Evolutionary conservation across 2,888 invertebrate species (phyloP).

Genomic region (Diarsia dahlii): DNA sequence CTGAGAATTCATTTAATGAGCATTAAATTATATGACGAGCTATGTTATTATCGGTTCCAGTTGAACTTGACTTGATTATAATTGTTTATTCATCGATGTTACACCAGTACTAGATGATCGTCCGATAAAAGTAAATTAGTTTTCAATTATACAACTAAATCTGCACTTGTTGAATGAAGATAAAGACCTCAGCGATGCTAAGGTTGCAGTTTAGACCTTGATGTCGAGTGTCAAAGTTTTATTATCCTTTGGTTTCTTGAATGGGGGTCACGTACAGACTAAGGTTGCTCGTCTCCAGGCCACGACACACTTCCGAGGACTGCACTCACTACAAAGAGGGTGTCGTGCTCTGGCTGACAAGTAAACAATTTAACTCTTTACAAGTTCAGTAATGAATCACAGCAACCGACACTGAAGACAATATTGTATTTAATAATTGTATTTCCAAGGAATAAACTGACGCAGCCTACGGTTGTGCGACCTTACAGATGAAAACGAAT

Average conservation of each 20-base stretch:
- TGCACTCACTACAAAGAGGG: constrained; percentile 34
- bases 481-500: constrained; percentile 52
- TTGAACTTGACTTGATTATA: constrained; percentile 83
- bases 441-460: constrained; percentile 55
- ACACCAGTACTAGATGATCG: constrained; percentile 31
- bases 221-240: constrained; percentile 38
- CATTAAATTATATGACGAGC: constrained; percentile 80
- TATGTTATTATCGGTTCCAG: constrained; percentile 81
- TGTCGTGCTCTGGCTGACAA: constrained; percentile 38
- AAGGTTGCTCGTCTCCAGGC: constrained; percentile 50
- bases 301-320: constrained; percentile 50
- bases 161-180: background rate
- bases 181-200: constrained; percentile 2
- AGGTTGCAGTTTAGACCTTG: constrained; percentile 49
- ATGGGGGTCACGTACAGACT: constrained; percentile 58
- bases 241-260: constrained; percentile 52
- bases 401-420: constrained; percentile 36
- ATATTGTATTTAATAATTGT: constrained; percentile 47
- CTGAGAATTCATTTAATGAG: constrained; percentile 83
- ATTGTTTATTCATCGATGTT: constrained; percentile 64
- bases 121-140: constrained; percentile 26
- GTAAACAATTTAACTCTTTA: constrained; percentile 29
- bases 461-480: constrained; percentile 26
- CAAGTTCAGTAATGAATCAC: constrained; percentile 53
- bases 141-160: constrained; percentile 21